These are phyloP conservation scores for Cheirogaleus medius DNA, from an alignment of 2,113 vertebrate genomes.

Conservation along the genomic window DNA sequence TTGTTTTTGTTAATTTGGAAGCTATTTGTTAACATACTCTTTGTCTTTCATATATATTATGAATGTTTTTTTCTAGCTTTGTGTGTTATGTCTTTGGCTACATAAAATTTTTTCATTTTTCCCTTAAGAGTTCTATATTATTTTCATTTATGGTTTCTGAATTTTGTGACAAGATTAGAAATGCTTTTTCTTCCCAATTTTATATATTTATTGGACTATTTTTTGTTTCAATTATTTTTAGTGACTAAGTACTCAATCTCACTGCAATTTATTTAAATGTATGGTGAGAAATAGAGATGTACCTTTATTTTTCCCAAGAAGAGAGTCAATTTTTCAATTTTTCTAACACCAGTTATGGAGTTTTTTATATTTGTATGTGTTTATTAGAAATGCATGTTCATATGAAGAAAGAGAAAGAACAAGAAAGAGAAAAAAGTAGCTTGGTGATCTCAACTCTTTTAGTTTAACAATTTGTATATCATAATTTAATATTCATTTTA, in stretches of 20 bases:
- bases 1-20: constrained; percentile 14
- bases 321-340: background rate
- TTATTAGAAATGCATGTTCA: background rate
- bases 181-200: background rate
- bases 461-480: background rate
- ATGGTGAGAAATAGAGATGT: background rate
- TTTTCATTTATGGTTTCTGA: background rate
- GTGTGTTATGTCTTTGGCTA: background rate
- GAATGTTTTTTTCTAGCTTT: background rate
- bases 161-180: background rate
- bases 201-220: background rate
- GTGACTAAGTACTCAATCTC: background rate
- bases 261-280: background rate
- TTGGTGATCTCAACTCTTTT: background rate
- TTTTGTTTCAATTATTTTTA: background rate
- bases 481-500: background rate
- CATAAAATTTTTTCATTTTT: background rate
- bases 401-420: background rate
- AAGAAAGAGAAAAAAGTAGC: background rate
- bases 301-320: background rate
- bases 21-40: background rate
- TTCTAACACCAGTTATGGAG: background rate
- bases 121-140: background rate
- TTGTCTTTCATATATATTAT: background rate
- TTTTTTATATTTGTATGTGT: background rate